Conservation (phyloP, 1,140 invertebrate genomes). For the Sinonovacula constricta region DNA sequence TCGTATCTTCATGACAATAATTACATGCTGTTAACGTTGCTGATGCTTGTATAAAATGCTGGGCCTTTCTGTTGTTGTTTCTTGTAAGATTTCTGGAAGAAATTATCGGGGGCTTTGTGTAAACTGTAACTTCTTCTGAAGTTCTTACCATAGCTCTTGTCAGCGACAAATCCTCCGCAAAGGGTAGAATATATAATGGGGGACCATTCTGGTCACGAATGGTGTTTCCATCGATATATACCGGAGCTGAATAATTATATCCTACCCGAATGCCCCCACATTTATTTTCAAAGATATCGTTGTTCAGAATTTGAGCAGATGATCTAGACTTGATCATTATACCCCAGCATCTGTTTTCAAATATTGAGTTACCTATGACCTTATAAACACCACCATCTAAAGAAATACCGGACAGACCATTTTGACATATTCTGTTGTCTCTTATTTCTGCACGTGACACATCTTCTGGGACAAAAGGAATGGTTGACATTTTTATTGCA, state of each 20-base stretch:
- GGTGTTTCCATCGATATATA: slow-evolving; percentile 34
- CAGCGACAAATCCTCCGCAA: neutral
- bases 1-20: neutral
- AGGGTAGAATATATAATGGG: neutral
- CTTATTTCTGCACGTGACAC: no score
- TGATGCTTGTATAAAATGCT: no score
- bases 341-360: slow-evolving; percentile 46
- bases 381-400: no score
- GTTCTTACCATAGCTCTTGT: neutral
- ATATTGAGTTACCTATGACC: no score
- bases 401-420: slow-evolving; percentile 12
- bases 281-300: slow-evolving; percentile 50
- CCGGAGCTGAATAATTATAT: slow-evolving; percentile 33
- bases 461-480: no score
- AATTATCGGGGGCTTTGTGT: neutral
- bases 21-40: no score
- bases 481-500: no score
- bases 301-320: slow-evolving; percentile 5
- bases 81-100: neutral
- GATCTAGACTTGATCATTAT: slow-evolving; percentile 23
- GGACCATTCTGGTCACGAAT: slow-evolving; percentile 34
- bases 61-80: neutral
- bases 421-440: slow-evolving; percentile 9
- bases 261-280: slow-evolving; percentile 46
- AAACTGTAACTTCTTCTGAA: neutral